Conservation (phyloP, 2,113 vertebrate species). For the Gambusia affinis region DNA sequence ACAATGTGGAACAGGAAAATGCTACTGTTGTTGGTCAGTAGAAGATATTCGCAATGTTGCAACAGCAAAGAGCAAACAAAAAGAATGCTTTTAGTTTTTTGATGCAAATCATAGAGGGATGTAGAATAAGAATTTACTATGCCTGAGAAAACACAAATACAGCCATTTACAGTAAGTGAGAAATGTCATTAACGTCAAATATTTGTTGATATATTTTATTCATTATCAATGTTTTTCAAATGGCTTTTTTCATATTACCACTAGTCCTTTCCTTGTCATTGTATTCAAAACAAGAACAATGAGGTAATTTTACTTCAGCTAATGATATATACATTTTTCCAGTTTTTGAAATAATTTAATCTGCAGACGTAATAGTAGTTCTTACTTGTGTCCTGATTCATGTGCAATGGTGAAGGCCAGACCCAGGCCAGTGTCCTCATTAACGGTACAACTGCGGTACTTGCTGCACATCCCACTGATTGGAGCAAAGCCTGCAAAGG, state of each 20-base stretch:
- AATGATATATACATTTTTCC: neutral
- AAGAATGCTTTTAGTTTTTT: neutral
- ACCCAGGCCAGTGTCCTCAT: slow-evolving; percentile 90
- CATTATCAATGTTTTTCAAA: neutral
- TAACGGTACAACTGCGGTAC: slow-evolving; percentile 90
- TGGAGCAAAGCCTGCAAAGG: slow-evolving; percentile 85
- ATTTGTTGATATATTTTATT: neutral
- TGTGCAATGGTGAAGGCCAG: slow-evolving; percentile 93
- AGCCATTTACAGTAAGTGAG: neutral
- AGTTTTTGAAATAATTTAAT: neutral
- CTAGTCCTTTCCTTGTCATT: neutral
- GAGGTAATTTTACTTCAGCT: neutral
- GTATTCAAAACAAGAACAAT: neutral
- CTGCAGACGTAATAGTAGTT: neutral
- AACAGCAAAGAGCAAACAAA: neutral
- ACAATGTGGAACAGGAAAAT: neutral
- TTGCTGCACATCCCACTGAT: slow-evolving; percentile 95
- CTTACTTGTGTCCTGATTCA: slow-evolving; percentile 94
- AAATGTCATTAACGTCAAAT: neutral
- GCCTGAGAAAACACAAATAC: neutral
- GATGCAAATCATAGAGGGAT: neutral
- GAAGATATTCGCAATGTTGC: neutral
- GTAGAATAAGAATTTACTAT: neutral
- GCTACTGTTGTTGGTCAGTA: neutral
- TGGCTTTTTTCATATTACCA: neutral